Percentiles rank a stretch among this genome's conserved stretches.
Conservation (phyloP, 2,888 invertebrate species). For the Lasioglossum vierecki region DNA sequence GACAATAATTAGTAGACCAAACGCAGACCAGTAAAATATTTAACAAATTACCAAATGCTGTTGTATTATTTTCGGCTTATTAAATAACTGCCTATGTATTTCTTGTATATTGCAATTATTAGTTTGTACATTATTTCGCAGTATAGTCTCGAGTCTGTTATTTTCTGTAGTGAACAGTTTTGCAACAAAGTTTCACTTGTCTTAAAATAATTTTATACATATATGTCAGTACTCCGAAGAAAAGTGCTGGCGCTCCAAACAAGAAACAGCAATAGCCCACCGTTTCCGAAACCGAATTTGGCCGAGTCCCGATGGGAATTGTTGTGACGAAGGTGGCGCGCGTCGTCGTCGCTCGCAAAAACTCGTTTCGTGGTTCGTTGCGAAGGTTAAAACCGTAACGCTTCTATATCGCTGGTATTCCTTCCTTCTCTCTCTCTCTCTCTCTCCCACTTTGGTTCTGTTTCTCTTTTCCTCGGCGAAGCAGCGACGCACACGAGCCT, state of each 20-base stretch:
- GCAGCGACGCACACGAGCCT: constrained; percentile 49
- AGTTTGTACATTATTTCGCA: background rate
- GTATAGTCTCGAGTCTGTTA: too few relatives aligned
- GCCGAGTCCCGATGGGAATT: background rate
- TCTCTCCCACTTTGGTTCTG: too few relatives aligned
- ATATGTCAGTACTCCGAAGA: background rate
- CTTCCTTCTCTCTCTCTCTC: background rate
- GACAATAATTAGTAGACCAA: background rate
- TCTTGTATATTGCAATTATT: background rate
- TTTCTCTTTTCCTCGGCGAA: constrained; percentile 5
- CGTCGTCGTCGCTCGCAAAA: constrained; percentile 52
- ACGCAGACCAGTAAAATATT: background rate
- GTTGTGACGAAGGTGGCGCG: constrained; percentile 16
- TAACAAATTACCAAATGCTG: too few relatives aligned
- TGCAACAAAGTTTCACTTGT: too few relatives aligned
- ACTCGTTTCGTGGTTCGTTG: constrained; percentile 72
- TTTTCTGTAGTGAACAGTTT: too few relatives aligned
- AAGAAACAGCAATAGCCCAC: background rate
- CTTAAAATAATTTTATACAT: too few relatives aligned
- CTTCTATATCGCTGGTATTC: constrained; percentile 48
- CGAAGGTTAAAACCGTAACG: constrained; percentile 78
- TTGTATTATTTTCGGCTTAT: background rate
- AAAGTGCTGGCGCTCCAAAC: background rate
- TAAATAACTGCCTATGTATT: background rate
- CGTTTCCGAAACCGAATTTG: background rate